A percentile compares a stretch with the other conserved stretches of the same genome.
phyloP scores from a whole-genome alignment of 2,113 vertebrate genomes.

The Glaucidium brasilianum region DNA sequence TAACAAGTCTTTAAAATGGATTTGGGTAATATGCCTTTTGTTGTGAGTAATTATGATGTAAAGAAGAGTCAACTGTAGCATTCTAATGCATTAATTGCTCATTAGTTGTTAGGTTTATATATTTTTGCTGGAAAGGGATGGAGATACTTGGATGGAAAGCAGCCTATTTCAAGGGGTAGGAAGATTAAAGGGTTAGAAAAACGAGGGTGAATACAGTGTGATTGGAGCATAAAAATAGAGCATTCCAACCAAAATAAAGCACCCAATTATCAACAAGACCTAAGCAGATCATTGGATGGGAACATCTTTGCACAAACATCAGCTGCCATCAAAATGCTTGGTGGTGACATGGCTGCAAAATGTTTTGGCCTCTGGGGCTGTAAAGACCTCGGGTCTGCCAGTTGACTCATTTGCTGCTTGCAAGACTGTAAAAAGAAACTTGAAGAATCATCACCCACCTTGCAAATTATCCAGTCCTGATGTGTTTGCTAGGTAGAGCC shows the following conservation, averaged over 20 bases:
- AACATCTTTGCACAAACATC: background rate
- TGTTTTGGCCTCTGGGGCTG: background rate
- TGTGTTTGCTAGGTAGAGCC: background rate
- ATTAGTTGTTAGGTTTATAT: background rate
- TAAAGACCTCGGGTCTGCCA: background rate
- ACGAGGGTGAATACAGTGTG: background rate
- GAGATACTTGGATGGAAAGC: background rate
- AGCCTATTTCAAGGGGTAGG: background rate
- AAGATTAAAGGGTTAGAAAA: background rate
- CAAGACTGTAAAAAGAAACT: background rate
- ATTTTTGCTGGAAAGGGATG: background rate
- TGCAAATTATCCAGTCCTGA: background rate
- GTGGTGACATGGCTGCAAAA: background rate
- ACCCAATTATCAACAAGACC: background rate
- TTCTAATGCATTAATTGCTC: background rate
- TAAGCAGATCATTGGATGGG: accelerated
- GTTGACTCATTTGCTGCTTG: background rate
- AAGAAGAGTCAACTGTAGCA: background rate
- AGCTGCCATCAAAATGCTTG: background rate
- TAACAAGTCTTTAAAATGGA: background rate
- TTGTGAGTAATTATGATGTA: background rate
- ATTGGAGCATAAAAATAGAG: background rate
- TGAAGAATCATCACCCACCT: background rate
- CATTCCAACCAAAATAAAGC: background rate
- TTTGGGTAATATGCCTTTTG: background rate